phyloP scores from a whole-genome alignment of 64 coral and sea anemone genomes.

The Trachythela sp. region DNA sequence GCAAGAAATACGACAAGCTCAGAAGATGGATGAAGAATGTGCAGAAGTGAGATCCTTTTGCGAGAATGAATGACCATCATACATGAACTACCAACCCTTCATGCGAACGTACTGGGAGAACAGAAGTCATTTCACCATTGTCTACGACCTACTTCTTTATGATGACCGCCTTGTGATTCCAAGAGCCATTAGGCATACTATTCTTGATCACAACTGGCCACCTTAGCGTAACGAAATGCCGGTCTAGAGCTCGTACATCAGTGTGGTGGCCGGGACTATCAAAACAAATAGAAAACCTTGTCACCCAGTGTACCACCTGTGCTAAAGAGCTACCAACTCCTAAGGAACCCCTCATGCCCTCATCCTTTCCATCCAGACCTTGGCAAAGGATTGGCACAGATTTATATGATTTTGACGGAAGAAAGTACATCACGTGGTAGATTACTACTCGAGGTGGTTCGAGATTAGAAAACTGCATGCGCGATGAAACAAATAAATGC shows the following conservation, averaged over 20 bases:
- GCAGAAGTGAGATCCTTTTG: constrained; percentile 19
- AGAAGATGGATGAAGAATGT: constrained; percentile 50
- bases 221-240: constrained; percentile 29
- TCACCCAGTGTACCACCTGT: constrained; percentile 42
- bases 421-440: constrained; percentile 9
- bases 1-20: constrained; percentile 43
- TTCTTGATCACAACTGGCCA: constrained; percentile 35
- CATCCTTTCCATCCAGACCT: constrained; percentile 6
- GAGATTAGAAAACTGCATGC: constrained; percentile 9
- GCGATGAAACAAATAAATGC: background rate
- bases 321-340: background rate
- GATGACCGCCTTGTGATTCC: constrained; percentile 58
- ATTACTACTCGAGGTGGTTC: constrained; percentile 33
- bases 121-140: constrained; percentile 34
- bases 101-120: constrained; percentile 48
- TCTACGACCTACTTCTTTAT: constrained; percentile 42
- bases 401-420: constrained; percentile 28
- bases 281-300: constrained; percentile 8
- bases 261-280: constrained; percentile 53
- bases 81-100: constrained; percentile 34
- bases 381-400: constrained; percentile 44
- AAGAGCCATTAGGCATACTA: constrained; percentile 26
- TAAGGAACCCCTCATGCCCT: constrained; percentile 25
- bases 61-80: constrained; percentile 39
- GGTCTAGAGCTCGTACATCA: constrained; percentile 29